Base-by-base conservation (phyloP, 37 sponge, comb jelly and placozoan genomes). In the Lycopodina hypogea region DNA sequence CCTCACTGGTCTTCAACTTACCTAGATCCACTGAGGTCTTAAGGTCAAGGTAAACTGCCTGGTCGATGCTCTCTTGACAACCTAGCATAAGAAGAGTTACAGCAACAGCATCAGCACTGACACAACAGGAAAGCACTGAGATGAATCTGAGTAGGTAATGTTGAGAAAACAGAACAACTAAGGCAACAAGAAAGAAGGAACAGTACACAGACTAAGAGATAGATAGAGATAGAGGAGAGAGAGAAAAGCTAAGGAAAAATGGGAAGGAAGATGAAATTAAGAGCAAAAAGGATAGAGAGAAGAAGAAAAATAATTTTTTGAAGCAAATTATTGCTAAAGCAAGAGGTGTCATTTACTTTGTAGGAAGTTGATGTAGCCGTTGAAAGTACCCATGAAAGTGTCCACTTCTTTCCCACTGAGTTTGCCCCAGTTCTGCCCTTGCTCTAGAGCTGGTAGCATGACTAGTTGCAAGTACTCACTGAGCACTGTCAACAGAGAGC, bases 361-460 rank as follows among this genome's bases (percentile, higher is more conserved):
- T 8, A 93, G 81, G 68, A 86, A 85, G 40, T 56, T 41, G 40
- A 79, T 73, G 68, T 86, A 93, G 12, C 68, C 41, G 9, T 86
- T 77, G 50, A 89, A 72, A 0, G 81, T 77, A 32, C 37, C 30
- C 37, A 80, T 66, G 75, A 93, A 93, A 42, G 69, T 55, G 7
- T 68, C 85, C 40, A 78, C 69, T 52, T 77, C 76, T 24, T 83
- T 72, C 19, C n/a, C 64, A 9, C 48, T 30, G 18, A 85, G 83
- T 0, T 67, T 26, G 23, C 91, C 88, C 87, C 90, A 86, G 69
- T 72, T 74, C 67, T 85, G 88, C 6, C 69, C 65, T 40, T 71
- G 28, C 30, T 42, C n/a, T 33, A 96, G 74, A 18, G 94, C 94
- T 42, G 97, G 97, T 4, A 96, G 0, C 68, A 96, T 86, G 11